A percentile compares a stretch with the other conserved stretches of the same genome.
Evolutionary conservation across 92 coral and sea anemone species (phyloP).

Genomic region (Parazoanthus atlanticus): DNA sequence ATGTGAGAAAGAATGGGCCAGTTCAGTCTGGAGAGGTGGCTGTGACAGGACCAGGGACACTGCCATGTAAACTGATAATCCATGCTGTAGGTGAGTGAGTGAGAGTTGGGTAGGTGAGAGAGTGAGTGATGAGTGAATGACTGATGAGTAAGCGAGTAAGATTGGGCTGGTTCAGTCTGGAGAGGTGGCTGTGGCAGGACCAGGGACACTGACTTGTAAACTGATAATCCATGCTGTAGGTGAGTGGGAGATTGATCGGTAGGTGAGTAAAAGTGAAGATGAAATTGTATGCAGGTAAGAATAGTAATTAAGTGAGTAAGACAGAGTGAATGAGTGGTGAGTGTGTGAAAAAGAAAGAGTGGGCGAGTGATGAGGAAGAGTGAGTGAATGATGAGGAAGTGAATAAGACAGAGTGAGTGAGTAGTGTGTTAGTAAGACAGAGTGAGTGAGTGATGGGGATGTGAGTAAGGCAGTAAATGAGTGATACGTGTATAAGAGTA

Average conservation of each 20-base stretch:
- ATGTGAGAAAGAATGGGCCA: slow-evolving; percentile 58
- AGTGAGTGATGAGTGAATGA: background rate
- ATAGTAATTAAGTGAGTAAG: too few species aligned
- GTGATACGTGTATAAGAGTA: too few species aligned
- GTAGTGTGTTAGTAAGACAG: too few species aligned
- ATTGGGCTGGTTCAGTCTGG: slow-evolving; percentile 56
- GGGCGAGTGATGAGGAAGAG: too few species aligned
- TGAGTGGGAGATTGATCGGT: background rate
- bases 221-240: slow-evolving; percentile 61
- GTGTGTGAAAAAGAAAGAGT: slow-evolving; percentile 18
- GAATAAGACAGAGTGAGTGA: background rate
- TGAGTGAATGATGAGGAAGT: slow-evolving; percentile 23
- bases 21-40: slow-evolving; percentile 65
- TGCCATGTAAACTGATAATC: slow-evolving; percentile 68
- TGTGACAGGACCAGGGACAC: slow-evolving; percentile 64
- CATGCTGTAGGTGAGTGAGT: slow-evolving; percentile 65
- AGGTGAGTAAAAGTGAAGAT: too few species aligned
- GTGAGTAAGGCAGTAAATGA: too few species aligned
- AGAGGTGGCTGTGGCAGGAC: slow-evolving; percentile 56
- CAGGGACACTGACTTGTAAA: slow-evolving; percentile 64
- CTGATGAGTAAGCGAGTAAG: slow-evolving; percentile 29
- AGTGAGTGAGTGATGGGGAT: too few species aligned
- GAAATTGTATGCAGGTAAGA: too few species aligned
- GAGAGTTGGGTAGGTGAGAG: background rate
- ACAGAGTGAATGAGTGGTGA: background rate